Evolutionary conservation across 2,888 invertebrate species (phyloP).

Genomic region (Morpho achilles): DNA sequence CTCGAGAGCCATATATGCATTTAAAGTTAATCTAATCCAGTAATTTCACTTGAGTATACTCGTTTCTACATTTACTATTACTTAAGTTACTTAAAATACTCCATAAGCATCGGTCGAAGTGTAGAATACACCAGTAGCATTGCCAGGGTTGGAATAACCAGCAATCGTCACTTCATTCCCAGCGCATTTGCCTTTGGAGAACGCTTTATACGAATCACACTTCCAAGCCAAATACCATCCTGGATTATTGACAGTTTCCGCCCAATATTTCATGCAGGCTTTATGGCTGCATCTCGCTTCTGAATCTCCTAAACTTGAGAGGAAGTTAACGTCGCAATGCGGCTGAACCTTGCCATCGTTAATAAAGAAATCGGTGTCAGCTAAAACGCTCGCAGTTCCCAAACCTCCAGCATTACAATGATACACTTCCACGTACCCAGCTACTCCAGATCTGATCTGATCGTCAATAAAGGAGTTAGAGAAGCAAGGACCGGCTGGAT

Average conservation of each 20-base stretch:
- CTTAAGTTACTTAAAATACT: slow-evolving; percentile 7
- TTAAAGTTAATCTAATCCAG: too few species aligned
- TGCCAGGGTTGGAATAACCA: slow-evolving; percentile 65
- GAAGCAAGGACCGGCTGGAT: slow-evolving; percentile 71
- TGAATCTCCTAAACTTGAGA: slow-evolving; percentile 58
- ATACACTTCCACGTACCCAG: slow-evolving; percentile 78
- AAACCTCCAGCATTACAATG: slow-evolving; percentile 80
- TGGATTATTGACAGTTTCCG: slow-evolving; percentile 51
- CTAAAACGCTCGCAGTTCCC: slow-evolving; percentile 71
- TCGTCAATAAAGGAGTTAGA: slow-evolving; percentile 59
- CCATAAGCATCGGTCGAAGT: slow-evolving; percentile 58
- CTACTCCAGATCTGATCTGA: slow-evolving; percentile 75
- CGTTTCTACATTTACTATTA: too few species aligned
- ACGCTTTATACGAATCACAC: slow-evolving; percentile 55
- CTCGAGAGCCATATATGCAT: too few species aligned
- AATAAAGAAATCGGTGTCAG: slow-evolving; percentile 80
- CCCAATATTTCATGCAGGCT: slow-evolving; percentile 58
- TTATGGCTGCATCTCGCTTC: slow-evolving; percentile 69
- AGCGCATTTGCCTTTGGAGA: slow-evolving; percentile 52
- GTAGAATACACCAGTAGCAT: slow-evolving; percentile 64
- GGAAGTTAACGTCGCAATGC: slow-evolving; percentile 58
- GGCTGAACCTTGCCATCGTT: slow-evolving; percentile 77
- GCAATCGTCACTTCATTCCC: slow-evolving; percentile 58
- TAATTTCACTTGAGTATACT: too few species aligned
- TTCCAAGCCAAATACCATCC: slow-evolving; percentile 54